Evolutionary conservation across 2,797 vertebrate genomes (phyloP), one percentile per base, ranked within the genome.

Genomic region (Hemitrygon akajei): DNA sequence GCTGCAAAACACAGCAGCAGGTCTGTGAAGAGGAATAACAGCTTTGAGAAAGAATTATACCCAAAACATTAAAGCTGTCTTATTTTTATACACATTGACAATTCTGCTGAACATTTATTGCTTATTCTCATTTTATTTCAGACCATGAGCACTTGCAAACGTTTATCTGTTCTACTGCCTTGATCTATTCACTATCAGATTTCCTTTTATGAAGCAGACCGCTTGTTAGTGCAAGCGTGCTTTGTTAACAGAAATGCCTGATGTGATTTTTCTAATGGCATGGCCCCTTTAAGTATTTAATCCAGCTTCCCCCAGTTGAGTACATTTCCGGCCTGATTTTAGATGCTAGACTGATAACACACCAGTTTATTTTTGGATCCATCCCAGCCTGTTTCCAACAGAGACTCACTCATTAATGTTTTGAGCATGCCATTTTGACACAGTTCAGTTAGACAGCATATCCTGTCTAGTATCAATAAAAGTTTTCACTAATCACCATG

Each of bases 301-400:
- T 92, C 91, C 69, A 22, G 10, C 75, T 56, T 75, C 25, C 66
- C 34, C 10, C 37, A 47, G 66, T 12, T 47, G 69, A 47, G 69
- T 37, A 69, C 60, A 30, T 92, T 92, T 92, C 66, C 66, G 40
- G 69, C 66, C 37, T 56, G 18, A 73, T 20, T 92, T 71, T 92
- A 71, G 66, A 73, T 71, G 66, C 22, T 75, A 75, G 91, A 92
- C 71, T 56, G 71, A 92, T 92, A 75, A 75, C 9, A 12, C 6
- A 1, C 69, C 7, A 75, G 91, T 71, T 92, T 92, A 73, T 92
- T 92, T 91, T 92, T 92, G 71, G 22, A 92, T 34, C 69, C 69
- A 75, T 73, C 37, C 71, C 66, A 92, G 71, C 40, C 89, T 27
- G 89, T 25, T 71, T 40, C 34, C 89, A 73, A 92, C 9, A 56